phyloP scores from a whole-genome alignment of 2,797 vertebrate species.

The Schizothorax lantsangensis region DNA sequence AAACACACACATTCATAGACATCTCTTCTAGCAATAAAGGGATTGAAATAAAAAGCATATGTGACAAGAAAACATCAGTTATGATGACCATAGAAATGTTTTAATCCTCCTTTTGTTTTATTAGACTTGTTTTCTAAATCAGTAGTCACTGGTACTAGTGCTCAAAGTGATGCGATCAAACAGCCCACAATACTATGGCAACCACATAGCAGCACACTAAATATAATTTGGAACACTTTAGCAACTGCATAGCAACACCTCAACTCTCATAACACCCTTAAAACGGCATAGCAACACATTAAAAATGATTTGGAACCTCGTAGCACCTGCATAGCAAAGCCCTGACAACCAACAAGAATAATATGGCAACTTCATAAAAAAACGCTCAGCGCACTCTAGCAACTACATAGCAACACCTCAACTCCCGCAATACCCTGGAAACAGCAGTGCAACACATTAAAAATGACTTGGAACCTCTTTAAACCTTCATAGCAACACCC shows the following conservation, averaged over 20 bases:
- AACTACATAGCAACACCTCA: background rate
- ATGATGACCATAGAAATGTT: too few relatives aligned
- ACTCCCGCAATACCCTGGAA: too few relatives aligned
- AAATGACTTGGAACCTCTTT: too few relatives aligned
- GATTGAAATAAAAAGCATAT: conserved; percentile 27
- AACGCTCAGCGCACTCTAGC: background rate
- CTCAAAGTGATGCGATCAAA: too few relatives aligned
- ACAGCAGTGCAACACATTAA: too few relatives aligned
- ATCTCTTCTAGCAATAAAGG: background rate
- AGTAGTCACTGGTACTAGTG: background rate
- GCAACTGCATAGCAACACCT: background rate
- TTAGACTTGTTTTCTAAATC: background rate
- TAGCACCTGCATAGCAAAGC: background rate
- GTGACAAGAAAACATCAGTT: conserved; percentile 56
- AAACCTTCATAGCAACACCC: too few relatives aligned
- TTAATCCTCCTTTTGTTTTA: background rate
- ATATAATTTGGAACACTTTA: background rate
- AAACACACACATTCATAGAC: conserved; percentile 26
- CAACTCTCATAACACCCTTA: background rate
- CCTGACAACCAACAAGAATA: background rate
- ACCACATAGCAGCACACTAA: background rate
- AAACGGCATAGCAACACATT: background rate
- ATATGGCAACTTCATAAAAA: background rate
- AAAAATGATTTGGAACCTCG: background rate
- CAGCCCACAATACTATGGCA: background rate